Evolutionary conservation across 2,888 invertebrate species (phyloP).

Genomic region (Pinctada fucata): DNA sequence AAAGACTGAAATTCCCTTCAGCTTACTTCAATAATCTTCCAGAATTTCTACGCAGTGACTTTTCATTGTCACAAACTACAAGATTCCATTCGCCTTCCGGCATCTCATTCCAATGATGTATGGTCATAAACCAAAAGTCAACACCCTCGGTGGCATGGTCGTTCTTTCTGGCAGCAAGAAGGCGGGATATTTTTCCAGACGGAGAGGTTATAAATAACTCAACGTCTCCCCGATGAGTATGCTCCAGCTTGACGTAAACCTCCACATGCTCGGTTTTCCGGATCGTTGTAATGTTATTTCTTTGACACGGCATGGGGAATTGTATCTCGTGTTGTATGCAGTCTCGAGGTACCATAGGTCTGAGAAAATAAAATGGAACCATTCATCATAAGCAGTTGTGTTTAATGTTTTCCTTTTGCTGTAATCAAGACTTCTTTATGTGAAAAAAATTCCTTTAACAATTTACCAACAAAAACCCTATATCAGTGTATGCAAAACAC

Average conservation of each 20-base stretch:
- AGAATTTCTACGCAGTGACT: background rate
- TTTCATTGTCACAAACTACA: constrained; percentile 58
- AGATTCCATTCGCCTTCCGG: constrained; percentile 71
- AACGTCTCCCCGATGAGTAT: constrained; percentile 67
- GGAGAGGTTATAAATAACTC: constrained; percentile 70
- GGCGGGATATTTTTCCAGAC: constrained; percentile 64
- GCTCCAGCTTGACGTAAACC: constrained; percentile 58
- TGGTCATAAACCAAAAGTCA: constrained; percentile 73
- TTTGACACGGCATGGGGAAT: constrained; percentile 10
- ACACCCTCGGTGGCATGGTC: constrained; percentile 62
- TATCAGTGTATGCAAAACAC: too few relatives aligned
- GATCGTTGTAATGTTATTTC: constrained; percentile 37
- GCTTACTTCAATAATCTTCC: constrained; percentile 28
- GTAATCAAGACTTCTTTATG: too few relatives aligned
- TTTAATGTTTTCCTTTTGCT: too few relatives aligned
- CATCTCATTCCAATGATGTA: constrained; percentile 72
- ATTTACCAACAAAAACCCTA: too few relatives aligned
- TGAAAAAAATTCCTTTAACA: too few relatives aligned
- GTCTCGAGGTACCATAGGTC: constrained; percentile 41
- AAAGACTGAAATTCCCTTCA: background rate
- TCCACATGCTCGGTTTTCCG: constrained; percentile 72
- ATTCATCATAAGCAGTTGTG: background rate
- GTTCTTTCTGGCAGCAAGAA: constrained; percentile 62
- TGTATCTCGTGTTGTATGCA: constrained; percentile 50
- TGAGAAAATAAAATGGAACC: constrained; percentile 27